These are phyloP conservation scores for Noctilio leporinus DNA, from an alignment of 2,113 vertebrate species.

Conservation along the genomic window DNA sequence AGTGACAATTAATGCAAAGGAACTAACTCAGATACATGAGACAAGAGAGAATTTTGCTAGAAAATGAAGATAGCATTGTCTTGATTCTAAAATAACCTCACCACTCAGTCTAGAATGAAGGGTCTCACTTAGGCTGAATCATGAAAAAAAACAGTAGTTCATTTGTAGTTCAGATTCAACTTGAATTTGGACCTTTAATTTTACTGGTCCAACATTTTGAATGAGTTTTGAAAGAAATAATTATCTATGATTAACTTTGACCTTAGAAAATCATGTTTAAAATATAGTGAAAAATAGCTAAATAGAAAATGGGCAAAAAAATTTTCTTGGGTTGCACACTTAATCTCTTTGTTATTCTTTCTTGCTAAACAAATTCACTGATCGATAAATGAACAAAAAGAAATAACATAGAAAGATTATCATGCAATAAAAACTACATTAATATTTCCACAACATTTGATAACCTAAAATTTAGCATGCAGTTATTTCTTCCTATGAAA, in stretches of 20 bases:
- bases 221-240: not conserved
- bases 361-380: not conserved
- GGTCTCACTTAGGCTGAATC: not conserved
- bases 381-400: not conserved
- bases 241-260: not conserved
- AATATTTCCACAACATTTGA: conserved; percentile 12
- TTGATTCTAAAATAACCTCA: not conserved
- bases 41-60: not conserved
- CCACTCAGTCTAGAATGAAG: not conserved
- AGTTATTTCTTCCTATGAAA: not conserved
- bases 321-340: not conserved
- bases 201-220: not conserved
- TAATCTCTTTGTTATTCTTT: conserved; percentile 19
- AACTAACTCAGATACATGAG: not conserved
- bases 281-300: not conserved
- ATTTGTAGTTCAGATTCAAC: not conserved
- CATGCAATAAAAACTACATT: conserved; percentile 1
- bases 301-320: not conserved
- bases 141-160: not conserved
- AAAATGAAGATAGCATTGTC: not conserved
- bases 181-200: not conserved
- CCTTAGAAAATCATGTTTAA: not conserved
- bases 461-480: conserved; percentile 19
- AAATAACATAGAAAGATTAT: not conserved
- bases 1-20: not conserved